phyloP scores from a whole-genome alignment of 2,113 vertebrate species.

The Nothoprocta pentlandii region DNA sequence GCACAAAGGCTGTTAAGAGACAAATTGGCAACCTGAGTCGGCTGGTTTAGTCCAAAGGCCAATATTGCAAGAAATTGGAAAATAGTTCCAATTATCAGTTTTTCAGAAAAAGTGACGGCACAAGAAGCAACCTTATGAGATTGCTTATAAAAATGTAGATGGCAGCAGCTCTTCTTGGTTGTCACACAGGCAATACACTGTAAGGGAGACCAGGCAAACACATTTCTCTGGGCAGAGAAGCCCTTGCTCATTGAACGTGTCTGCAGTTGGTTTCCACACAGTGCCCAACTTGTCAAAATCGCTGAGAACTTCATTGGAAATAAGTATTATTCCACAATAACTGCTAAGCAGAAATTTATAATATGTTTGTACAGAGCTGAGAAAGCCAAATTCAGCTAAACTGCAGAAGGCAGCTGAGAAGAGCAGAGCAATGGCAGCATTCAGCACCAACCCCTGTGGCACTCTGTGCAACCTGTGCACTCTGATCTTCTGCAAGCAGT shows the following conservation, averaged over 20 bases:
- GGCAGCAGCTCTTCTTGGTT: not conserved
- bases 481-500: not conserved
- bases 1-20: not conserved
- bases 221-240: not conserved
- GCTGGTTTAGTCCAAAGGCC: not conserved
- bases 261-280: not conserved
- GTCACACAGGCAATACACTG: not conserved
- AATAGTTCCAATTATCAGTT: slow-evolving; percentile 4
- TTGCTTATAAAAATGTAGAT: not conserved
- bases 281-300: slow-evolving; percentile 12
- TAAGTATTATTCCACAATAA: not conserved
- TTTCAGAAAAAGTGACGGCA: not conserved
- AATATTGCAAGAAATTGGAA: slow-evolving; percentile 22
- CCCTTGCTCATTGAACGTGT: not conserved
- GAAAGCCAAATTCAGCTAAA: not conserved
- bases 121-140: not conserved
- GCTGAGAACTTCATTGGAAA: not conserved
- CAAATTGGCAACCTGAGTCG: not conserved
- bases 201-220: not conserved
- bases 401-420: not conserved
- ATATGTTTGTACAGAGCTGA: not conserved
- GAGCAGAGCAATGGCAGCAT: not conserved
- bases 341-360: slow-evolving; percentile 10
- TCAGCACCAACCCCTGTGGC: not conserved
- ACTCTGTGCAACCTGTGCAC: fast-evolving